These are phyloP conservation scores for Mamestra brassicae DNA, from an alignment of 2,888 invertebrate species.

Conservation along the genomic window DNA sequence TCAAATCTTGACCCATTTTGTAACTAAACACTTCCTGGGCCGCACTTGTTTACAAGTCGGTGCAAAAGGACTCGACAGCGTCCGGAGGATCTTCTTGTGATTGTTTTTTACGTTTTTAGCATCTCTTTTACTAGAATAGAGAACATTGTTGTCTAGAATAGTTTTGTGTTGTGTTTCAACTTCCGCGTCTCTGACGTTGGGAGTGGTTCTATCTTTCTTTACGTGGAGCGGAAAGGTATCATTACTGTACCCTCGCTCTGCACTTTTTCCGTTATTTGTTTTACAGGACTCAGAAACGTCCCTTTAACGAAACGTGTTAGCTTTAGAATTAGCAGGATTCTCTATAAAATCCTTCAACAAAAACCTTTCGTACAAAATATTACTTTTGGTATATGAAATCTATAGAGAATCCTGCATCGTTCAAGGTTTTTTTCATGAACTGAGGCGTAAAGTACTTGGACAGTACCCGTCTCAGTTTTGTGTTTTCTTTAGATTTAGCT, in stretches of 20 bases:
- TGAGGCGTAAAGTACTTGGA: conserved; percentile 84
- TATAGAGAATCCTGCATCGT: conserved; percentile 72
- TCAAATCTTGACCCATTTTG: conserved; percentile 70
- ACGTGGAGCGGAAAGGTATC: conserved; percentile 81
- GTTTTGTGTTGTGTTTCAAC: conserved; percentile 74
- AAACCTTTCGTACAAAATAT: background rate
- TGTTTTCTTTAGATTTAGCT: conserved; percentile 74
- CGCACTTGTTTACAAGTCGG: conserved; percentile 89
- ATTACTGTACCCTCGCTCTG: conserved; percentile 81
- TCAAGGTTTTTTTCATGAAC: conserved; percentile 60
- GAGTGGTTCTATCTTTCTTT: conserved; percentile 66
- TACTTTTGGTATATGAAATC: background rate
- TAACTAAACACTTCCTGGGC: conserved; percentile 75
- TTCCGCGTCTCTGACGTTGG: conserved; percentile 64
- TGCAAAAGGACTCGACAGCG: conserved; percentile 77
- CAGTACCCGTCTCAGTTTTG: conserved; percentile 81
- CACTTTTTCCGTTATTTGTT: conserved; percentile 64
- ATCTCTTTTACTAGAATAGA: conserved; percentile 73
- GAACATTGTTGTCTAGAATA: conserved; percentile 75
- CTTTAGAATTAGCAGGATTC: conserved; percentile 69
- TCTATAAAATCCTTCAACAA: conserved; percentile 56
- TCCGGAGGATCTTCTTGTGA: conserved; percentile 73
- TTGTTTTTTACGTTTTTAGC: conserved; percentile 70
- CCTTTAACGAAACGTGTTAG: conserved; percentile 67
- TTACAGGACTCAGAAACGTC: conserved; percentile 73